Evolutionary conservation across 2,797 vertebrate genomes (phyloP).

Genomic region (Aphelocoma californica): DNA sequence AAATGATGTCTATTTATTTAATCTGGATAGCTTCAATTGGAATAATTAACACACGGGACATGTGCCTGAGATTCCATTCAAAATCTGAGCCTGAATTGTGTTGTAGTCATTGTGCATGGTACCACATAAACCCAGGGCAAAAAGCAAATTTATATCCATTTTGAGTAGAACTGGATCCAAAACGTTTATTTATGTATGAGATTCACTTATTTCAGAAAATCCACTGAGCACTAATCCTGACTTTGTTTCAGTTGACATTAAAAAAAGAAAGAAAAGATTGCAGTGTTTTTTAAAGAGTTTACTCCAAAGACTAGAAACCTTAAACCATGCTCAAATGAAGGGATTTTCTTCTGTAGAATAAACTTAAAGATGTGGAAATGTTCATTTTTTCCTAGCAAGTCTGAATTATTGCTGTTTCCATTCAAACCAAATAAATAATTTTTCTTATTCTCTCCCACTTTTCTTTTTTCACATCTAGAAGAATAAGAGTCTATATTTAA

Average conservation of each 20-base stretch:
- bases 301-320: background rate
- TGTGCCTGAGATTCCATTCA: background rate
- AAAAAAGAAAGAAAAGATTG: background rate
- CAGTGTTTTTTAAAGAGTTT: background rate
- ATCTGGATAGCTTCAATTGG: background rate
- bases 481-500: background rate
- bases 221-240: background rate
- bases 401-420: background rate
- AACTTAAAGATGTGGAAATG: background rate
- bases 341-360: background rate
- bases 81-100: background rate
- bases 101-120: background rate
- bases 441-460: background rate
- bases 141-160: background rate
- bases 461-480: background rate
- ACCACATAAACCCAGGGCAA: background rate
- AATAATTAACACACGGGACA: background rate
- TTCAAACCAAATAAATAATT: background rate
- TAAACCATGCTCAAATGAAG: background rate
- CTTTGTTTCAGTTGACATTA: background rate
- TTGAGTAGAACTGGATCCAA: background rate
- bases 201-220: background rate
- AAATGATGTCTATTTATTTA: background rate
- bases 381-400: background rate
- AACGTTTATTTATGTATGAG: background rate